Evolutionary conservation across 2,888 invertebrate genomes (phyloP), one percentile per base, ranked within the genome.

Genomic region (Salpingus planirostris): DNA sequence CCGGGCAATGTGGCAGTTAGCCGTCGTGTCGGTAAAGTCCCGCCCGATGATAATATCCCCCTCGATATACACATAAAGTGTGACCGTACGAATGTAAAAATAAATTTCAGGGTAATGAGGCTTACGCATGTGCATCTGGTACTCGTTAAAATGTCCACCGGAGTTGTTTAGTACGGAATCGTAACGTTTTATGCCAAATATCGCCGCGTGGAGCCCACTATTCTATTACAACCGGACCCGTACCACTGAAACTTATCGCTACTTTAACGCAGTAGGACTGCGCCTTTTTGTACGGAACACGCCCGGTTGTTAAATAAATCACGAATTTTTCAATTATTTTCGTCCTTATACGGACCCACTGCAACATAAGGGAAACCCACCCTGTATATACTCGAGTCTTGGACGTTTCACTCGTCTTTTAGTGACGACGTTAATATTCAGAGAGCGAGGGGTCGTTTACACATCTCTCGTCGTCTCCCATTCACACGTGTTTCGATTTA

Each of bases 131-230:
- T n/a, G n/a, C n/a, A n/a, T n/a, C 28, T 28, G 13, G 15, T 24
- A 33, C 11, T 33, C 32, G 32, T 37, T 37, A 36, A 38, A 38
- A 30, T 26, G 33, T 38, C 38, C 31, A 34, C 24, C 21, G 24
- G 34, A 38, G 15, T 38, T 38, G 33, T 38, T 38, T 38, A 38
- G 24, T 34, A 24, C 27, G n/a, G 31, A 38, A 34, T 31, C 38
- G 25, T 38, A 38, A 38, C 24, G 33, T 38, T 38, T 38, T 34
- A 38, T 38, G 38, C 38, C 38, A 38, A 38, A 38, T 34, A 38
- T 38, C 33, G 15, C 38, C 27, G 21, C 33, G 34, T 29, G 38
- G 13, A 31, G 38, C 31, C 33, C 27, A 27, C 38, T 30, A 38
- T 34, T 34, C 38, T 34, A 38, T 34, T 38, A 38, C 33, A 23